Evolutionary conservation across 2,113 vertebrate genomes (phyloP).

Genomic region (Polyodon spathula): DNA sequence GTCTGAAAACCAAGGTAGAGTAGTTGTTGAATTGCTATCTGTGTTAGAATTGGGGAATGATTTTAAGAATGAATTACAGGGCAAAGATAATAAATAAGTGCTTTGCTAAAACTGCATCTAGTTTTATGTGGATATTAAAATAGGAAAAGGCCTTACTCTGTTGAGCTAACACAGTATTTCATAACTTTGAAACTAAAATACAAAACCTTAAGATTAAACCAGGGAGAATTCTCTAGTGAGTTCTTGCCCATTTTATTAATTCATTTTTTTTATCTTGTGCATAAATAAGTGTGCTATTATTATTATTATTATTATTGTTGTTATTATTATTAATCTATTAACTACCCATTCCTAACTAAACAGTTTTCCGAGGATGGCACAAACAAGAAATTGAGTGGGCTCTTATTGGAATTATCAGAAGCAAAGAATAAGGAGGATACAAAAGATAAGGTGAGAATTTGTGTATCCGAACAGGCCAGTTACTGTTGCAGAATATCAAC

Average conservation of each 20-base stretch:
- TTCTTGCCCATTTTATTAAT: too few relatives aligned
- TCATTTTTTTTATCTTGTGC: not conserved
- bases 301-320: too few relatives aligned
- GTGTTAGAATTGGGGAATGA: too few relatives aligned
- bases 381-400: slow-evolving; percentile 75
- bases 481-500: too few relatives aligned
- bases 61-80: too few relatives aligned
- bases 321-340: not conserved
- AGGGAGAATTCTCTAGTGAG: too few relatives aligned
- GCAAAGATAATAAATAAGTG: not conserved
- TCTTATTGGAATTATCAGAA: slow-evolving; percentile 80
- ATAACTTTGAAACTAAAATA: too few relatives aligned
- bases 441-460: slow-evolving; percentile 64
- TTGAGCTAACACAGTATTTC: too few relatives aligned
- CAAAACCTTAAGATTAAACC: too few relatives aligned
- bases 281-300: not conserved
- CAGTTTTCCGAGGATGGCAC: slow-evolving; percentile 77
- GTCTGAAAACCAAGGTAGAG: slow-evolving; percentile 83
- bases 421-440: slow-evolving; percentile 69
- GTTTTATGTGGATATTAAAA: not conserved
- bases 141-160: too few relatives aligned
- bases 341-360: not conserved
- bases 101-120: slow-evolving; percentile 9
- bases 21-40: too few relatives aligned
- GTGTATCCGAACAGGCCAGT: not conserved